Percentiles rank a stretch among this genome's conserved stretches.
Conservation (phyloP, 2,113 vertebrate genomes). For the Desmodus rotundus region DNA sequence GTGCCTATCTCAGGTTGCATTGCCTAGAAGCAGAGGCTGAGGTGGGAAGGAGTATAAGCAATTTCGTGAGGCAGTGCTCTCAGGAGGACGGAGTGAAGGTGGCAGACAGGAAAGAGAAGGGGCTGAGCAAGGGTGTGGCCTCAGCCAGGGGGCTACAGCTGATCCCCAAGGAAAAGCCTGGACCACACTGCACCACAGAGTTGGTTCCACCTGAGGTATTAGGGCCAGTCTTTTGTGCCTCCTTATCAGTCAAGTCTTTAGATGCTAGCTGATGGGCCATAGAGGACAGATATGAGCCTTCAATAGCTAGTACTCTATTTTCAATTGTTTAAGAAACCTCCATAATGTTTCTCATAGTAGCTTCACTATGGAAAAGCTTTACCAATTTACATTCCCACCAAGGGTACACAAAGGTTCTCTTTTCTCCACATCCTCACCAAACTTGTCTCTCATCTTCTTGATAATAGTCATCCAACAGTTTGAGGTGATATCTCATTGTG, state of each 20-base stretch:
- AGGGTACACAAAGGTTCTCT: background rate
- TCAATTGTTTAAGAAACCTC: background rate
- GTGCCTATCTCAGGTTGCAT: background rate
- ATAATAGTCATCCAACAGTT: background rate
- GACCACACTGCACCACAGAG: background rate
- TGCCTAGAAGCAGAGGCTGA: background rate
- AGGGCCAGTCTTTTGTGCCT: rapidly evolving
- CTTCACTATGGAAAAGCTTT: background rate
- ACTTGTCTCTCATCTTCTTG: background rate
- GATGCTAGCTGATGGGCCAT: background rate
- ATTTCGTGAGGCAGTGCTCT: background rate
- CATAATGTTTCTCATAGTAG: background rate
- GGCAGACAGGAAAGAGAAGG: background rate
- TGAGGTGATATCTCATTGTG: background rate
- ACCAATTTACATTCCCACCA: background rate
- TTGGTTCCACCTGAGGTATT: background rate
- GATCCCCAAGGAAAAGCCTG: background rate
- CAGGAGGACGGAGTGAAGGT: background rate
- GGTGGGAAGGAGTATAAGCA: background rate
- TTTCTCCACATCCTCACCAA: background rate
- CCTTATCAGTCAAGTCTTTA: background rate
- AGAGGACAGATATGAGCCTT: background rate
- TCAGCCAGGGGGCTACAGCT: background rate
- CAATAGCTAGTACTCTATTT: background rate
- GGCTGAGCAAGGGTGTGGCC: background rate